Evolutionary conservation across 2,888 invertebrate genomes (phyloP).

Genomic region (Leptopilina syphax): DNA sequence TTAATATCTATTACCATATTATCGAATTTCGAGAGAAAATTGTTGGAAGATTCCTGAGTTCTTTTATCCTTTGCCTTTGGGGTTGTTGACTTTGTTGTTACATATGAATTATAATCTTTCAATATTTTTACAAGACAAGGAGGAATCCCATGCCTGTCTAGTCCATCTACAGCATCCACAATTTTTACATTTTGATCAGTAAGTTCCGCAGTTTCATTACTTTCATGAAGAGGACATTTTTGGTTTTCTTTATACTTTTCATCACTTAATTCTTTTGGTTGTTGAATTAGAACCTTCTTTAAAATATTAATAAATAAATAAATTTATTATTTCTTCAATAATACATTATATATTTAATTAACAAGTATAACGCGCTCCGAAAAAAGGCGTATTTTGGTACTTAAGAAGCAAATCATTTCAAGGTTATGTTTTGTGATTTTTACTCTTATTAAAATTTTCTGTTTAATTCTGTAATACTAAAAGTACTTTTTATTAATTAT

Average conservation of each 20-base stretch:
- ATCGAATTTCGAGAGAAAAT: conserved; percentile 64
- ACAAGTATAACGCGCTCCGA: no score
- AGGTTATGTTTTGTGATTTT: no score
- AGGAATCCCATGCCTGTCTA: conserved; percentile 65
- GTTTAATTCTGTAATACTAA: no score
- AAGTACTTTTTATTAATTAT: no score
- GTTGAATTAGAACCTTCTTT: conserved; percentile 10
- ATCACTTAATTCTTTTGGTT: neutral
- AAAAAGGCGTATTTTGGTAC: no score
- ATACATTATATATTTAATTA: no score
- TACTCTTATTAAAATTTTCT: no score
- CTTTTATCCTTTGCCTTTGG: conserved; percentile 43
- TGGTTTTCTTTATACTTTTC: conserved; percentile 38
- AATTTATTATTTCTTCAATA: no score
- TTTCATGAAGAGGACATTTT: conserved; percentile 65
- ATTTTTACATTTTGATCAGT: conserved; percentile 54
- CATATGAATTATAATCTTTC: conserved; percentile 65
- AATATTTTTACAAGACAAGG: conserved; percentile 63
- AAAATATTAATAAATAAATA: neutral
- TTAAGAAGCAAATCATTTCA: no score
- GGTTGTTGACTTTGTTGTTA: conserved; percentile 52
- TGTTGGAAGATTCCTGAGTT: conserved; percentile 51
- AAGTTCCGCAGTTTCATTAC: conserved; percentile 49
- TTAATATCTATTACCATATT: conserved; percentile 52
- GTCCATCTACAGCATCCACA: conserved; percentile 64